Evolutionary conservation across 2,797 vertebrate species (phyloP).

Genomic region (Agapornis canus): DNA sequence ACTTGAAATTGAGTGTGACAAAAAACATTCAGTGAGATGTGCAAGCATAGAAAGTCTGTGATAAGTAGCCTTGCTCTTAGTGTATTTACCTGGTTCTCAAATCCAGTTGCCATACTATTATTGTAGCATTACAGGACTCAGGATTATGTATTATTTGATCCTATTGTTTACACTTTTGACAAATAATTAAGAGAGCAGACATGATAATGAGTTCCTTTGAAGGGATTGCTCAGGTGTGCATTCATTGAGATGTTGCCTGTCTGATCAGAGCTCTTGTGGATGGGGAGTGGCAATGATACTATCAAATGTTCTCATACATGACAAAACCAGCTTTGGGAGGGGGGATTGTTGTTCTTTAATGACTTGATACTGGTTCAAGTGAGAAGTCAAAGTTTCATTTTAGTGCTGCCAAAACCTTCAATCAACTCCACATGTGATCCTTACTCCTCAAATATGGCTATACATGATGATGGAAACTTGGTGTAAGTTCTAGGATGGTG

Average conservation of each 20-base stretch:
- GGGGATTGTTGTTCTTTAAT: not conserved
- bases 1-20: not conserved
- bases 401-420: not conserved
- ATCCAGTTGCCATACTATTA: not conserved
- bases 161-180: not conserved
- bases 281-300: not conserved
- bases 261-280: not conserved
- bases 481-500: not conserved
- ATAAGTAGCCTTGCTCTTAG: not conserved
- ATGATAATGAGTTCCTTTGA: not conserved
- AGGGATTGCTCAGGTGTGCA: not conserved
- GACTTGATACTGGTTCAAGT: not conserved
- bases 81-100: not conserved
- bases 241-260: not conserved
- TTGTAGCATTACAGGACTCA: not conserved
- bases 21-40: not conserved
- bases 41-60: not conserved
- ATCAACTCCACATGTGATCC: fast-evolving
- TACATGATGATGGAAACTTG: not conserved
- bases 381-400: not conserved
- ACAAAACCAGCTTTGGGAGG: not conserved
- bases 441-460: not conserved
- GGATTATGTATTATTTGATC: not conserved
- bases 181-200: not conserved
- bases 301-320: not conserved